Evolutionary conservation across 2,797 vertebrate species (phyloP), one percentile per base, ranked within the genome.

Genomic region (Molossus molossus): DNA sequence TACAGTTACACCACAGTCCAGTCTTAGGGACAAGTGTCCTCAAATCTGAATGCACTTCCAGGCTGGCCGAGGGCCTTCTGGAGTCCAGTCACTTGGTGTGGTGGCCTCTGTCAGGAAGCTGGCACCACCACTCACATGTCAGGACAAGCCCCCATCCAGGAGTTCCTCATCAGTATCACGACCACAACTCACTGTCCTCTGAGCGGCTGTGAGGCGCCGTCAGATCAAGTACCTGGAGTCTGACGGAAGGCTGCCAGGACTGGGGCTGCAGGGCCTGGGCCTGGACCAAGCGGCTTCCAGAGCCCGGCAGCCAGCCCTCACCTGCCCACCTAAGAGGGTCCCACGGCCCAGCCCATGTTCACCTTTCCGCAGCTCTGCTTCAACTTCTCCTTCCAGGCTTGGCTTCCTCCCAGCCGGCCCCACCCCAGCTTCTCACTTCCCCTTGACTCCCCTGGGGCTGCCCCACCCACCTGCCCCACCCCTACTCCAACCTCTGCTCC

Each of bases 161-260:
- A 65, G 67, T 3, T 25, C 12, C 76, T 55, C 7, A 98, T 62
- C 3, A 98, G 98, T 0, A 99, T 98, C 53, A 8, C 9, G 17
- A 62, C 29, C 37, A 37, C 65, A 45, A 21, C 65, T 33, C 18
- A 5, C 23, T 0, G 0, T 25, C 21, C 33, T 29, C 60, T 0
- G 0, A 37, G 29, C n/a, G 48, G 45, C 65, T 29, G 9, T 1
- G 7, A 15, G 33, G 40, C 83, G 50, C n/a, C 37, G 29, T 13
- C 58, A 33, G 14, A 9, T 7, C 17, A 40, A 0, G 25, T 25
- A 23, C 60, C 48, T 3, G 15, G 45, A 50, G 2, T 29, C 90
- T 21, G 10, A 53, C 9, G 3, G 11, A 12, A 6, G 23, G 57
- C 23, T 23, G 33, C 17, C 48, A 29, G 90, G 62, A 37, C 21